Evolutionary conservation across 1,140 invertebrate species (phyloP).

Genomic region (Euura lappo): DNA sequence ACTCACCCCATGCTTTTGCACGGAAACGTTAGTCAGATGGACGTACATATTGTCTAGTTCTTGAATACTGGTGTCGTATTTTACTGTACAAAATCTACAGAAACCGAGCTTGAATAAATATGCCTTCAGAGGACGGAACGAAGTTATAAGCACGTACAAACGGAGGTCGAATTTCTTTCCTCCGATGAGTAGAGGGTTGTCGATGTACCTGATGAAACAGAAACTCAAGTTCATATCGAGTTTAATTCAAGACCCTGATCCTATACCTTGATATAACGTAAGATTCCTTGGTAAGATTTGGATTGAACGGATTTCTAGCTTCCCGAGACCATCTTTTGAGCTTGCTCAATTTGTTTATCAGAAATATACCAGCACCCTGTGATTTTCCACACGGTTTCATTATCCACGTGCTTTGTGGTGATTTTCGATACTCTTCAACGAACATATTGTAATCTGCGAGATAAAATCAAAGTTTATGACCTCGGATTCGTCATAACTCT

Average conservation of each 20-base stretch:
- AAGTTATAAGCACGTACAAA: conserved; percentile 84
- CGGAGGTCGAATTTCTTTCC: conserved; percentile 91
- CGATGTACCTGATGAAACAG: conserved; percentile 69
- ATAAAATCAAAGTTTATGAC: conserved; percentile 9
- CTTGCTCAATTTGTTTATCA: conserved; percentile 89
- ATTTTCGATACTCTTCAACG: conserved; percentile 92
- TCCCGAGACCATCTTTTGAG: conserved; percentile 87
- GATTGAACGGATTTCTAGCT: conserved; percentile 82
- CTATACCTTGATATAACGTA: conserved; percentile 84
- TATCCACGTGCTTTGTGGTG: conserved; percentile 93
- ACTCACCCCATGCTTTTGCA: conserved; percentile 85
- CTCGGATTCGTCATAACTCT: conserved; percentile 9
- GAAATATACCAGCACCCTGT: conserved; percentile 86
- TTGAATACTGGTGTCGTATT: conserved; percentile 73
- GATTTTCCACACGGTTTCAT: conserved; percentile 96
- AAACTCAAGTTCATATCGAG: too few relatives aligned
- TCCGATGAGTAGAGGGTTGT: conserved; percentile 85
- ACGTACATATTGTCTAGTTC: conserved; percentile 87
- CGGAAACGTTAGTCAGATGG: conserved; percentile 86
- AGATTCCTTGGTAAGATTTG: conserved; percentile 83
- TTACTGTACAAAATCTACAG: conserved; percentile 85
- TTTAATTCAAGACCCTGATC: too few relatives aligned
- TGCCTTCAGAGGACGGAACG: conserved; percentile 82
- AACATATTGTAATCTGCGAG: conserved; percentile 89
- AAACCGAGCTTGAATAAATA: conserved; percentile 82